Base-by-base conservation (phyloP, 2,797 vertebrate species). In the Margarornis squamiger region DNA sequence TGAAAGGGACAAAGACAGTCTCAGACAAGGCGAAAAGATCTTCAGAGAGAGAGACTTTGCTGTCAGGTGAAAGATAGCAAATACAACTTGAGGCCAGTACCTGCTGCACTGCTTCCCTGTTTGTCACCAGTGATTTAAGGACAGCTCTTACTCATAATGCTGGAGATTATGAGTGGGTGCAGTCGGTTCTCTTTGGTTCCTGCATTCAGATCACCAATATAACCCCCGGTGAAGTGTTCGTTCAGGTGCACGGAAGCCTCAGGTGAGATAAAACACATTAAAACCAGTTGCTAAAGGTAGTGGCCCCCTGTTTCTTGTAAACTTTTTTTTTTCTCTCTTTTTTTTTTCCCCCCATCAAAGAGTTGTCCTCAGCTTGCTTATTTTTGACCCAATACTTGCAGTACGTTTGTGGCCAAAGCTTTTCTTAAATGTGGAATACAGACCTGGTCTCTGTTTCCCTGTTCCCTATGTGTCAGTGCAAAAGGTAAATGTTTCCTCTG, bases 101-200 rank as follows among this genome's bases (percentile, higher is more conserved):
- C 48, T 67, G 39, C 36, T 73, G 41, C 51, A 20, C 49, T 72
- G n/a, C 45, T 83, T 49, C 49, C 26, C 26, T 74, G 15, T 41
- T 30, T 67, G 6, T 39, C 80, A 27, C 6, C 58, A 32, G 32
- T 27, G 7, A 15, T 4, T 59, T 73, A 38, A 68, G 48, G 49
- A 63, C 49, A 86, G 30, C 26, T 81, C 41, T 46, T 34, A 0
- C 0, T 0, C 17, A 2, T 26, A 27, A 4, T 0, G 1, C 38
- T 71, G 66, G 36, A 51, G 45, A 59, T 51, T 29, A 39, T 15
- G 54, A 68, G 38, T 22, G 18, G 8, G 39, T 84, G 52, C 29
- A 48, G 34, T 27, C 3, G 14, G 13, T 45, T 80, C 34, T 39
- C 22, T 52, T 29, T 48, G 32, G 17, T 58, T 85, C 14, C 59